A percentile compares a stretch with the other conserved stretches of the same genome.
Conservation (phyloP, 2,888 invertebrate genomes). For the Nemapogon koenigi region DNA sequence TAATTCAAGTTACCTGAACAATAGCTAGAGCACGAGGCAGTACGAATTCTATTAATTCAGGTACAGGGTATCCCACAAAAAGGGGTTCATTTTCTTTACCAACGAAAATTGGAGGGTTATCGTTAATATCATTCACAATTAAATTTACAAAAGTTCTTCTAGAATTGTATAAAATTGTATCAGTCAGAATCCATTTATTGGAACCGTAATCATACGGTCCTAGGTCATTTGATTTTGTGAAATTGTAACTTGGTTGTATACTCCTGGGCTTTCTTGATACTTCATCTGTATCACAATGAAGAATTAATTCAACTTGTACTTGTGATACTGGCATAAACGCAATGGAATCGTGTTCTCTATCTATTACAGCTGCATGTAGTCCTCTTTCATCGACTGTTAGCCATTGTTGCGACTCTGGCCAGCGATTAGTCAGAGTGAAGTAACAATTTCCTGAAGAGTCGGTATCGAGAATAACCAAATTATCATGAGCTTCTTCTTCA, state of each 20-base stretch:
- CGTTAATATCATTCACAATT: constrained; percentile 61
- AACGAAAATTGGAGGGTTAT: constrained; percentile 52
- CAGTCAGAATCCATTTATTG: constrained; percentile 45
- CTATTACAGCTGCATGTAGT: constrained; percentile 37
- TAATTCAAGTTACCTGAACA: constrained; percentile 53
- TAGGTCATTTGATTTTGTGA: constrained; percentile 23
- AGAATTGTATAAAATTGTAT: constrained; percentile 38
- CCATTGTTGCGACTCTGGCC: constrained; percentile 47
- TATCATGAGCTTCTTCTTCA: constrained; percentile 38
- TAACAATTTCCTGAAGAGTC: constrained; percentile 29
- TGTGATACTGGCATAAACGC: constrained; percentile 54
- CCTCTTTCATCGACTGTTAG: constrained; percentile 42
- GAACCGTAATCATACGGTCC: constrained; percentile 40
- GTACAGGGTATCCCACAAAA: constrained; percentile 49
- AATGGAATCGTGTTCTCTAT: constrained; percentile 49
- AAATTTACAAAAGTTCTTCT: constrained; percentile 48
- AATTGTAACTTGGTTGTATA: constrained; percentile 11
- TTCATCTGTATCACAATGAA: constrained; percentile 32
- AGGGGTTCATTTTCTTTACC: constrained; percentile 38
- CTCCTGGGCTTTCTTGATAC: constrained; percentile 32
- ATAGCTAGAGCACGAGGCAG: constrained; percentile 46
- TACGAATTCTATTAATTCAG: constrained; percentile 37
- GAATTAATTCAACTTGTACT: constrained; percentile 46
- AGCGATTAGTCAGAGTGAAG: constrained; percentile 36
- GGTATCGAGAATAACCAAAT: constrained; percentile 32